Evolutionary conservation across 2,888 invertebrate species (phyloP), one percentile per base, ranked within the genome.

Genomic region (Himalopsyche anomala): DNA sequence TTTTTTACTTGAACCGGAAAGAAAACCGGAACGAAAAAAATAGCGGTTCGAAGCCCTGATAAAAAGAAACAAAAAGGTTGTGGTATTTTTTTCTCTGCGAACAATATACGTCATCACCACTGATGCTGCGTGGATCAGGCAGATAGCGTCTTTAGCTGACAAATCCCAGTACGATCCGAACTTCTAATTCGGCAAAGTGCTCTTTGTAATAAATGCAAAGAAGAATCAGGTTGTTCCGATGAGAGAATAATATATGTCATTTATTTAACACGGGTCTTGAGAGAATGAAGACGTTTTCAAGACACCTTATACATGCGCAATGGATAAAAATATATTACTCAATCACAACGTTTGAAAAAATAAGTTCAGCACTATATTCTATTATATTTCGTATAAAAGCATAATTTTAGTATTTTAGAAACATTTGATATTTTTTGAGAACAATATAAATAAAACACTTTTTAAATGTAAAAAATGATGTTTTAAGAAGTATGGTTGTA

Each of bases 151-250:
- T 74, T 74, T 74, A 74, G 74, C 28, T 74, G 74, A 38, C 74
- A 74, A 74, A 74, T 74, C 81, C 56, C 80, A 80, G n/a, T 62
- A 12, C 45, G 82, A 85, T 85, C 82, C 74, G 82, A 85, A 85
- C 81, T 85, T 82, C 82, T 85, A 85, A 85, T 85, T 85, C 85
- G 85, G 85, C 82, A 82, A 85, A 85, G 85, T 85, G 85, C 85
- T 85, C 85, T 85, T 85, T 74, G 74, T 38, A 74, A 74, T 74
- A 74, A 74, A 74, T 74, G 74, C 74, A 74, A 38, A 74, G 36
- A 38, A 9, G 74, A 74, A 74, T 74, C 74, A 36, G 74, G 74
- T 74, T 74, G 74, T 74, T 38, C 15, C 74, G 38, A 74, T 74
- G 74, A 36, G 74, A 38, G 74, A 74, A 74, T 74, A 74, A 74